Conservation (phyloP, 1,140 invertebrate genomes). For the Pseudomyrmex dendroicus region DNA sequence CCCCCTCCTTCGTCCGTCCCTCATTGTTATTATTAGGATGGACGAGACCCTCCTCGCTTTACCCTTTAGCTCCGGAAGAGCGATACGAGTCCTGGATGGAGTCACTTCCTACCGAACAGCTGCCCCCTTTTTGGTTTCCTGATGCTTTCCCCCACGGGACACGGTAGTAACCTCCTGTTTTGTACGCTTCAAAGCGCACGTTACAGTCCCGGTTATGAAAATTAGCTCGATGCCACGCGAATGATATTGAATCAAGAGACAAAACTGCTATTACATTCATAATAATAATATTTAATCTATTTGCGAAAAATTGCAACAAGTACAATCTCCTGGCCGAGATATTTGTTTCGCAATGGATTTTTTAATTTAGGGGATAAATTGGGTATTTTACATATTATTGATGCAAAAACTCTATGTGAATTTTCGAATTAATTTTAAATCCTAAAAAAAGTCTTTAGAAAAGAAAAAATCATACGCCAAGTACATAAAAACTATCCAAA, state of each 20-base stretch:
- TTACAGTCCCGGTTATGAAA: conserved; percentile 4
- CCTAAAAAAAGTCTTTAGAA: too few relatives aligned
- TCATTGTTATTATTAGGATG: conserved; percentile 72
- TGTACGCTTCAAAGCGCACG: conserved; percentile 31
- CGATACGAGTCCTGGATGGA: conserved; percentile 38
- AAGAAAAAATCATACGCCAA: too few relatives aligned
- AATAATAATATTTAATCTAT: neutral
- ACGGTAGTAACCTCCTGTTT: conserved; percentile 55
- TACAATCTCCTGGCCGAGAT: too few relatives aligned
- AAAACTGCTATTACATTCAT: neutral
- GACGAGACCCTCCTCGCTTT: conserved; percentile 47
- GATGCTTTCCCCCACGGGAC: conserved; percentile 27
- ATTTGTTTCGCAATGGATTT: too few relatives aligned
- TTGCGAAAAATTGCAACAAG: too few relatives aligned
- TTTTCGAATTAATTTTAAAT: too few relatives aligned
- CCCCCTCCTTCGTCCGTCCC: conserved; percentile 6
- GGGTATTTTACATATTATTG: too few relatives aligned
- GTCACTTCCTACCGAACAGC: conserved; percentile 74
- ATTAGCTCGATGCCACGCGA: neutral
- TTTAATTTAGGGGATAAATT: too few relatives aligned
- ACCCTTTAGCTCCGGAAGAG: conserved; percentile 60
- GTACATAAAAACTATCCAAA: too few relatives aligned
- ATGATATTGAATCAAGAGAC: neutral
- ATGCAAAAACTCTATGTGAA: too few relatives aligned
- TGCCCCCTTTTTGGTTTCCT: conserved; percentile 43